A percentile compares a stretch with the other conserved stretches of the same genome.
Conservation (phyloP, 1,140 invertebrate genomes). For the Tetraneura akinire region DNA sequence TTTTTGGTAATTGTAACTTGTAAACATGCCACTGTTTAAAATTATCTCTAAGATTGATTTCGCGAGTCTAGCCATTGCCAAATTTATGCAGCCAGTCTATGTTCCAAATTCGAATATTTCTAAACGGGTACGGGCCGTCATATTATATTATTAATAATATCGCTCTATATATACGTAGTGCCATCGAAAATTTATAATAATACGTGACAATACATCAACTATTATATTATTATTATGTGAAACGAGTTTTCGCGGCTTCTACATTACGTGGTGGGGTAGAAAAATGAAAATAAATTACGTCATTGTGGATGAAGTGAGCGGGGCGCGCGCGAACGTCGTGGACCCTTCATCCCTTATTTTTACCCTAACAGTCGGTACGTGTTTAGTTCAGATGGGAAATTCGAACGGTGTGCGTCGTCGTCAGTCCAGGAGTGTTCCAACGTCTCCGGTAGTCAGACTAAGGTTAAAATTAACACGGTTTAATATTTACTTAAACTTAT, state of each 20-base stretch:
- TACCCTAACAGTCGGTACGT: conserved; percentile 38
- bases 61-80: no score
- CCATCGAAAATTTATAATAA: no score
- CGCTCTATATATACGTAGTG: neutral
- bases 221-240: no score
- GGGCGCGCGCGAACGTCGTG: conserved; percentile 5
- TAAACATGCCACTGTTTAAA: no score
- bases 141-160: conserved; percentile 14
- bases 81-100: no score
- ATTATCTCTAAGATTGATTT: no score
- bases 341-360: conserved; percentile 48
- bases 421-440: conserved; percentile 67
- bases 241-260: no score
- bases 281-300: conserved; percentile 50
- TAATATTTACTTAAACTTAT: no score
- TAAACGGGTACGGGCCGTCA: neutral
- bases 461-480: no score
- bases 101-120: no score
- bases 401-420: conserved; percentile 54
- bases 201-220: no score
- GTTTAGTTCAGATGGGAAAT: conserved; percentile 48
- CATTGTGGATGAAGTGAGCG: conserved; percentile 34
- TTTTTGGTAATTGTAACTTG: no score
- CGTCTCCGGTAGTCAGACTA: conserved; percentile 66
- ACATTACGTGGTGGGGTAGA: conserved; percentile 10